Evolutionary conservation across 2,888 invertebrate genomes (phyloP).

Genomic region (Thelaira solivaga): DNA sequence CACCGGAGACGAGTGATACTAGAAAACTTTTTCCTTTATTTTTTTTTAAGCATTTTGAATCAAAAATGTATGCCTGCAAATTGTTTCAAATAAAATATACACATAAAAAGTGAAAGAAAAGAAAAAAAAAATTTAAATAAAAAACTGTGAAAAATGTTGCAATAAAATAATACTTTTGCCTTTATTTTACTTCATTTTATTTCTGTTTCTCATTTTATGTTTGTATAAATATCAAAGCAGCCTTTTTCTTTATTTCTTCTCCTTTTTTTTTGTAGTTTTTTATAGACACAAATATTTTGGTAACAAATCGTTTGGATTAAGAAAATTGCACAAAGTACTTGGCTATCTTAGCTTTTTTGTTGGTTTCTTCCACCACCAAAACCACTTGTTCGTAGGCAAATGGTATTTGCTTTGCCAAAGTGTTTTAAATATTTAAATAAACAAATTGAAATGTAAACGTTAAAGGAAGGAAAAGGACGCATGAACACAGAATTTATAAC

Average conservation of each 20-base stretch:
- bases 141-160: conserved; percentile 58
- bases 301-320: conserved; percentile 61
- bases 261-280: conserved; percentile 27
- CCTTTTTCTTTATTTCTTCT: conserved; percentile 18
- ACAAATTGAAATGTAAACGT: conserved; percentile 73
- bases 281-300: conserved; percentile 58
- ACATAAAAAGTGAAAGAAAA: not conserved
- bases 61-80: conserved; percentile 51
- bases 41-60: conserved; percentile 43
- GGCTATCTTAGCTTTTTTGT: conserved; percentile 30
- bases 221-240: conserved; percentile 42
- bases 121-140: conserved; percentile 20
- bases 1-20: conserved; percentile 11
- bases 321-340: conserved; percentile 46
- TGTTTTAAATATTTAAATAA: conserved; percentile 72
- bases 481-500: not conserved
- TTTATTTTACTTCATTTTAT: not conserved
- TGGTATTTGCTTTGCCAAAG: conserved; percentile 41
- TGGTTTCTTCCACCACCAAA: not conserved
- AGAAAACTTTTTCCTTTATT: conserved; percentile 25
- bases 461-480: not conserved
- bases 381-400: conserved; percentile 22
- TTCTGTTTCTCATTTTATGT: conserved; percentile 7
- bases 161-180: conserved; percentile 44
- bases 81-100: conserved; percentile 49